Evolutionary conservation across 2,113 vertebrate genomes (phyloP), one percentile per base, ranked within the genome.

Genomic region (Anhinga anhinga): DNA sequence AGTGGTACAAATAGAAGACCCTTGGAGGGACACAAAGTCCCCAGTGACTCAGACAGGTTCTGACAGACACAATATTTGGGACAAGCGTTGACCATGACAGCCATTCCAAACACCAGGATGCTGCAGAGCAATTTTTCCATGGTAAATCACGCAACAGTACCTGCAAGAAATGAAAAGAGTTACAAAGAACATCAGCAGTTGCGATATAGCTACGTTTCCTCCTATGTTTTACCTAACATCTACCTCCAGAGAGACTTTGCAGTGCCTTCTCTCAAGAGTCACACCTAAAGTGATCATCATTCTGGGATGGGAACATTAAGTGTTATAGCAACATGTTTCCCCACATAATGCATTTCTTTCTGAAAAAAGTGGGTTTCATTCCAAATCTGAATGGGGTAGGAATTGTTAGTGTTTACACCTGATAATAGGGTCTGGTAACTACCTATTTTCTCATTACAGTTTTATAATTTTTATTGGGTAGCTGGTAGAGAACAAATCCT

Each of bases 21-120:
- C 97, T 99, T 99, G 74, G 99, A 99, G 52, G 99, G 99, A 92
- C 99, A 99, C 82, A 99, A 97, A 17, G 99, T 99, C 40, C 99
- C 99, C 90, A 99, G 97, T n/a, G 99, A 99, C 96, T 99, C 99
- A 49, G 99, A 99, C 72, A 99, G 98, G 97, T 99, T 99, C 98
- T 99, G 99, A 97, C 99, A 99, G 95, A 99, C 99, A 73, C 99
- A 99, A 61, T 99, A 99, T 98, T 99, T 99, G 95, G 99, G 99
- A 98, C 99, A 99, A 97, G 99, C 99, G 5, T 98, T 98, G 92
- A 98, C 99, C 96, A 98, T 98, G 38, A 98, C 98, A 92, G 99
- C 98, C 97, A 99, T 99, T 99, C 99, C 99, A 98, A 99, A 98
- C 79, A 99, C 98, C 98, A 99, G 98, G 98, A 99, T 98, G 97